Base-by-base conservation (phyloP, 1,140 invertebrate genomes). In the Arion vulgaris region DNA sequence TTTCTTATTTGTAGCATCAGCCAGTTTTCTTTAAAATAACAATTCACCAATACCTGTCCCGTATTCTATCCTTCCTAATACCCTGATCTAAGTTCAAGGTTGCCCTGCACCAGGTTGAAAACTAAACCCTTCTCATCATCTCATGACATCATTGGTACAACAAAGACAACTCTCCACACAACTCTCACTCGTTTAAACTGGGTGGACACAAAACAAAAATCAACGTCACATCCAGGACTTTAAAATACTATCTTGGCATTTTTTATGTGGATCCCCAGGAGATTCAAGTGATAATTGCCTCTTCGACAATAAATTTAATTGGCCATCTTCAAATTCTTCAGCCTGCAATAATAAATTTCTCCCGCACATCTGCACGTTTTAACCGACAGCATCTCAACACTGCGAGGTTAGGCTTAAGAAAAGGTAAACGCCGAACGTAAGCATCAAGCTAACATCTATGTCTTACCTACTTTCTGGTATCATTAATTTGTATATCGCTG, bases 241-340 rank as follows among this genome's bases (percentile, higher is more conserved):
- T 66, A 32, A 66, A 66, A 66, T 66, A 66, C 62, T 66, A 15
- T n/a, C 28, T 32, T 66, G 62, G 62, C 62, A 66, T 66, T 66
- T 66, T 66, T 66, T 66, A 66, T 72, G 34, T 41, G 36, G 39
- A 72, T 72, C 71, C 26, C 23, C 23, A 5, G 41, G 17, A 41
- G 71, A 72, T 72, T 45, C 15, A 72, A 72, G 41, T 72, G 71
- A 72, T 72, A 72, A 72, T 72, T 72, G 71, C 71, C 71, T 66
- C 28, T 23, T 57, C 19, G 51, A 66, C 62, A 66, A 66, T 66
- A 66, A 66, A 66, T 66, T 66, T 66, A 66, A 66, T 66, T 66
- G 62, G 62, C 62, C 19, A 5, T 32, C 28, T 32, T 66, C 28
- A 28, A 4, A 66, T 32, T 66, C 28, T 32, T 66, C n/a, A 28